phyloP scores from a whole-genome alignment of 2,797 vertebrate genomes.

The Sebastes kiyomatsui region DNA sequence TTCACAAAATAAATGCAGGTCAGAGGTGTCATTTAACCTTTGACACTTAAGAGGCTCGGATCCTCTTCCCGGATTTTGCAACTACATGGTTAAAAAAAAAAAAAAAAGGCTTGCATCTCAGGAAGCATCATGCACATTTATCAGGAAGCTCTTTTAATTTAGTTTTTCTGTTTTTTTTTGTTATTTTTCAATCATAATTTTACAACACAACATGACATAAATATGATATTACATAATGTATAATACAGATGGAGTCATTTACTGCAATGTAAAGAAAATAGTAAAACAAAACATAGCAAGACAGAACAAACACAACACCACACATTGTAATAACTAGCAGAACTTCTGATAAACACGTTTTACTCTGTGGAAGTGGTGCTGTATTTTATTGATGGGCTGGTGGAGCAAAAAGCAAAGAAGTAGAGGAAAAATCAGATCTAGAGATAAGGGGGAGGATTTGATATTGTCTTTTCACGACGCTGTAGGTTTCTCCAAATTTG shows the following conservation, averaged over 20 bases:
- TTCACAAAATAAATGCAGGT: constrained; percentile 27
- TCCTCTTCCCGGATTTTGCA: neutral
- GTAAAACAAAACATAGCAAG: neutral
- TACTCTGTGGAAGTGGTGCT: neutral
- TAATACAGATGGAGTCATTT: neutral
- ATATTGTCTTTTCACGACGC: neutral
- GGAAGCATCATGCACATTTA: neutral
- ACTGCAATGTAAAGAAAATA: neutral
- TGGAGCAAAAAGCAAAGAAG: neutral
- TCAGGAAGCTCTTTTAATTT: neutral
- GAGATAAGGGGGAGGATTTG: neutral
- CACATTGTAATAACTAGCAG: neutral
- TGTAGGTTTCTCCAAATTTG: neutral
- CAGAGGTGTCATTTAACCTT: constrained; percentile 32
- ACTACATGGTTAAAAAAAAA: neutral
- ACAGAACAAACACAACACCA: neutral
- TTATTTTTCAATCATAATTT: neutral
- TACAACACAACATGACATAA: neutral
- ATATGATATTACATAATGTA: neutral
- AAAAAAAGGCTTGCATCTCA: neutral
- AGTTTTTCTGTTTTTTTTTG: neutral
- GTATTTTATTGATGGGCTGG: neutral
- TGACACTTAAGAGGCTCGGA: constrained; percentile 2
- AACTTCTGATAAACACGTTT: neutral
- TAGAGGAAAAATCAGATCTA: neutral